Base-by-base conservation (phyloP, 2,797 vertebrate genomes). In the Lagorchestes hirsutus region DNA sequence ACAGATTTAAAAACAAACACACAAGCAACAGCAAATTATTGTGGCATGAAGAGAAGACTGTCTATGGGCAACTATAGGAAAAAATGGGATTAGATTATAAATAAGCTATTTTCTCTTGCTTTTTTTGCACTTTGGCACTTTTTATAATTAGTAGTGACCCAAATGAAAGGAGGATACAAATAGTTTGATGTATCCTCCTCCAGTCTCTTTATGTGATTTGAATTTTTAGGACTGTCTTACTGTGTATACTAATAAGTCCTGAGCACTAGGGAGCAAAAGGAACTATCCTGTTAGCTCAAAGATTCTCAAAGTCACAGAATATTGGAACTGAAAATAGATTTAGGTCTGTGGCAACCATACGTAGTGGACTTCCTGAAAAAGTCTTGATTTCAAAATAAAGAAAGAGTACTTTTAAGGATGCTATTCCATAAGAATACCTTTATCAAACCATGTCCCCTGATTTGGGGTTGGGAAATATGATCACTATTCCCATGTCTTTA, bases 151-250 rank as follows among this genome's bases (percentile, higher is more conserved):
- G 18, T 55, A 93, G 5, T 90, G 28, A 93, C 27, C 52, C 94
- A 90, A 96, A 90, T 54, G 67, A 93, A 94, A 96, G 34, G 34
- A 55, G 57, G 67, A 93, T 2, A 50, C 40, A 87, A 1, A n/a
- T 74, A 6, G 6, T 74, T 18, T 74, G 62, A 12, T 27, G 24
- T 87, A 9, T 3, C 24, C 10, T 28, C 24, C 40, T 87, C 74
- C 1, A 27, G 24, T 11, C 40, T 11, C 24, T 40, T 87, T 50
- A 27, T 11, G 9, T 46, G 9, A 87, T 87, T 50, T 50, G 40
- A 87, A 87, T 87, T 87, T 87, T 87, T 40, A 87, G 18, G 40
- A 27, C 40, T 2, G 1, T 87, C 40, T 50, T 28, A 27, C 22
- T 87, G 74, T 82, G 18, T 82, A 82, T 40, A 46, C 74, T 46